A percentile compares a stretch with the other conserved stretches of the same genome.
Conservation (phyloP, 2,888 invertebrate species). For the Heliconius hortense region DNA sequence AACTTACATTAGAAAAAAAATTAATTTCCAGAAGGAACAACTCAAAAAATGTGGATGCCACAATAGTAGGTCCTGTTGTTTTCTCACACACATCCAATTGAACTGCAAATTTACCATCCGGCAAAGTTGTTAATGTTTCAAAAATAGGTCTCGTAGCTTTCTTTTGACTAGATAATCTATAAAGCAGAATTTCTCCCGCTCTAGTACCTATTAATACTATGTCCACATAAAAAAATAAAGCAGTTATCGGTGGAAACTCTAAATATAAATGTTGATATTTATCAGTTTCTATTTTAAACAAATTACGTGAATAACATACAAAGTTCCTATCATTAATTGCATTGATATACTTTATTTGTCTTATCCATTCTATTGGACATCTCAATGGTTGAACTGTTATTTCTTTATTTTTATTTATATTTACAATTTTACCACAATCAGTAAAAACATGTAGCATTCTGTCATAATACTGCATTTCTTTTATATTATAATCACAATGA, state of each 20-base stretch:
- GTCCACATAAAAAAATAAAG: constrained; percentile 69
- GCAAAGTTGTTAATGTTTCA: constrained; percentile 58
- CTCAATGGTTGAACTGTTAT: constrained; percentile 51
- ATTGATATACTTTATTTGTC: constrained; percentile 61
- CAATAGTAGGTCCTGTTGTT: constrained; percentile 61
- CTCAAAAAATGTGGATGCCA: constrained; percentile 64
- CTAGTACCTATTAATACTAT: constrained; percentile 63
- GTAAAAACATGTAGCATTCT: constrained; percentile 59
- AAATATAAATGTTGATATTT: constrained; percentile 63
- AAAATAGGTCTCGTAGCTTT: constrained; percentile 56
- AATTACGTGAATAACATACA: constrained; percentile 66
- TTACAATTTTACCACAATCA: constrained; percentile 64
- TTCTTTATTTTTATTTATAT: constrained; percentile 48
- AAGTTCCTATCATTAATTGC: constrained; percentile 64
- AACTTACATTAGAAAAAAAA: constrained; percentile 68
- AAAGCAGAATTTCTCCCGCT: constrained; percentile 63
- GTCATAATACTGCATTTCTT: constrained; percentile 58
- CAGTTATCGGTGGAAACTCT: constrained; percentile 67
- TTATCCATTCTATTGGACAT: constrained; percentile 65
- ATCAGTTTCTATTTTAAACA: constrained; percentile 69
- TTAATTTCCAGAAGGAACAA: constrained; percentile 60
- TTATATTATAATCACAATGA: constrained; percentile 62
- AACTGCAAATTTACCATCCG: constrained; percentile 64
- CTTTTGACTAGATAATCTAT: constrained; percentile 62
- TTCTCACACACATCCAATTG: constrained; percentile 68